Conservation (phyloP, 1,140 invertebrate species). For the Galleria mellonella region DNA sequence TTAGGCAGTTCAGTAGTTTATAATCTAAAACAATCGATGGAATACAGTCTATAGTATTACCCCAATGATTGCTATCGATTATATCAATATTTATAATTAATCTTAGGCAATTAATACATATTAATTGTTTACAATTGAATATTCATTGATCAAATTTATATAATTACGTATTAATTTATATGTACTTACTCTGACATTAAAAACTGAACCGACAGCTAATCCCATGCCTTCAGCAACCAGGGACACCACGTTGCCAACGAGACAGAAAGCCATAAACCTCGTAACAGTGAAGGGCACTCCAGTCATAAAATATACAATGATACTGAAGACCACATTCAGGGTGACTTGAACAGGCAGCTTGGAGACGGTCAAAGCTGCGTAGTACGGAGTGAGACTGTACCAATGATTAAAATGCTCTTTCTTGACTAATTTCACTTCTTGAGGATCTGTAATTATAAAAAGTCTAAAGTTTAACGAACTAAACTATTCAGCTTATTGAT, state of each 20-base stretch:
- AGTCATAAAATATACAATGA: constrained; percentile 76
- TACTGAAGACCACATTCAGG: constrained; percentile 76
- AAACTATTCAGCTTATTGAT: too few relatives aligned
- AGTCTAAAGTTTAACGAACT: too few relatives aligned
- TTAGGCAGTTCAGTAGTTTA: too few relatives aligned
- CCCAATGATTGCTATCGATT: too few relatives aligned
- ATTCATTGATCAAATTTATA: too few relatives aligned
- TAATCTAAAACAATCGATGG: too few relatives aligned
- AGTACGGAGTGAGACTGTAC: constrained; percentile 87
- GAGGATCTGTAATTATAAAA: constrained; percentile 78
- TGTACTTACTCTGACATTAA: constrained; percentile 76
- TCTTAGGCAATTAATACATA: too few relatives aligned
- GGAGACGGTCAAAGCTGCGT: constrained; percentile 84
- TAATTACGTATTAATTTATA: neutral
- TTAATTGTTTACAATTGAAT: too few relatives aligned
- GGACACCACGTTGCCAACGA: constrained; percentile 75
- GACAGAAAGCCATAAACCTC: constrained; percentile 75
- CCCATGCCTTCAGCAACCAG: constrained; percentile 78
- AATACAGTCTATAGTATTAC: too few relatives aligned
- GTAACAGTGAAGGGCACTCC: constrained; percentile 72
- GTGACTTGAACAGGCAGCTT: constrained; percentile 75
- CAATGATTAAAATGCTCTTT: constrained; percentile 90
- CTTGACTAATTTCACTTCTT: constrained; percentile 86
- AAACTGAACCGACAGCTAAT: constrained; percentile 78
- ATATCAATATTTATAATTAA: too few relatives aligned